Evolutionary conservation across 2,797 vertebrate species (phyloP).

Genomic region (Etheostoma perlongum): DNA sequence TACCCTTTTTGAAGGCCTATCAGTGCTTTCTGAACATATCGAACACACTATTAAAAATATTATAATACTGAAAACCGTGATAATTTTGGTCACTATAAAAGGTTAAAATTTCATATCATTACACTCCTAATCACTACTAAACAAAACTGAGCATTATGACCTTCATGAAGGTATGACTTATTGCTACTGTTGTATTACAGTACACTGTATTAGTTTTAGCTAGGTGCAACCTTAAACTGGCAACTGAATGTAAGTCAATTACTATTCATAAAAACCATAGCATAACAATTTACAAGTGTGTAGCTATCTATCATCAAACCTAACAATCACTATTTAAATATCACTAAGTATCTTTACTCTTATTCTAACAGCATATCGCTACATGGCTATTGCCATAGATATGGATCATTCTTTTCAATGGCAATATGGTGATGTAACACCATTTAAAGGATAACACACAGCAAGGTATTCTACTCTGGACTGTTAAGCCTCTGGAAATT

Average conservation of each 20-base stretch:
- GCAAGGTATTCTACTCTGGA: background rate
- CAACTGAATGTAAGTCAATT: background rate
- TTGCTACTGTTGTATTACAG: background rate
- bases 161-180: background rate
- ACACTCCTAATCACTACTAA: background rate
- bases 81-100: too few species aligned
- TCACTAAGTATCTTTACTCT: background rate
- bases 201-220: background rate
- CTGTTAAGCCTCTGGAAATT: background rate
- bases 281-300: background rate
- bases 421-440: background rate
- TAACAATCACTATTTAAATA: background rate
- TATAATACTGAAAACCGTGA: too few species aligned
- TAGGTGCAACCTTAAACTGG: background rate
- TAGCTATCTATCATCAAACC: background rate
- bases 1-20: too few species aligned
- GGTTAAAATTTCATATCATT: too few species aligned
- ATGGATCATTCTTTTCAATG: background rate
- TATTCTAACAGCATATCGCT: background rate
- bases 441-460: background rate
- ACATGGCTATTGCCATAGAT: background rate
- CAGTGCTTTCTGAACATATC: too few species aligned
- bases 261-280: background rate
- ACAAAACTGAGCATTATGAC: background rate
- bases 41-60: too few species aligned